Percentiles rank a stretch among this genome's conserved stretches.
phyloP scores from a whole-genome alignment of 2,888 invertebrate species.

The Spilosoma lubricipeda region DNA sequence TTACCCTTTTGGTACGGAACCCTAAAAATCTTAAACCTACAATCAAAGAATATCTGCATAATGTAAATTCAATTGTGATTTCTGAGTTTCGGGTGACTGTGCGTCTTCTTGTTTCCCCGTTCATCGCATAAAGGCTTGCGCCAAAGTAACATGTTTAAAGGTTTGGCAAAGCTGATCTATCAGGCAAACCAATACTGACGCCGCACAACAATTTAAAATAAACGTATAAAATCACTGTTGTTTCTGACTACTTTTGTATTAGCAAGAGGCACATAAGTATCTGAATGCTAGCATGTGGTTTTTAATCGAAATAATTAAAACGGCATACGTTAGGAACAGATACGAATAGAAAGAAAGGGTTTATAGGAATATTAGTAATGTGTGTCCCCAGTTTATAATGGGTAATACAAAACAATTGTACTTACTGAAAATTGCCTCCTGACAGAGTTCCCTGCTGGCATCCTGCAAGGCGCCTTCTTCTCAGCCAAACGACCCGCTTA shows the following conservation, averaged over 20 bases:
- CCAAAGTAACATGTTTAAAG: neutral
- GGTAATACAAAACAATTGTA: no score
- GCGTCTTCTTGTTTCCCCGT: no score
- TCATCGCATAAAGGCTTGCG: neutral
- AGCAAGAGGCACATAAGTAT: neutral
- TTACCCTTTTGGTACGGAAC: no score
- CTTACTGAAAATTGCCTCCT: neutral
- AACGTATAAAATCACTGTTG: neutral
- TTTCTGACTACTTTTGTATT: neutral
- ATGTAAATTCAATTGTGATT: no score
- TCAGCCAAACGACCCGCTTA: conserved; percentile 94
- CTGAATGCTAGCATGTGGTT: neutral
- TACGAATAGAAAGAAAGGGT: neutral
- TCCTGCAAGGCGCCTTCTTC: conserved; percentile 96
- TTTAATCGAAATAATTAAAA: neutral
- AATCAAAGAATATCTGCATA: no score
- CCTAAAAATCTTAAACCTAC: no score
- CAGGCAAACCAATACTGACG: neutral
- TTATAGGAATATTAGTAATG: neutral
- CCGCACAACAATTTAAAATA: neutral
- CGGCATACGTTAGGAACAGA: neutral
- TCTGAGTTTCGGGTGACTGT: no score
- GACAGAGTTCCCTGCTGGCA: conserved; percentile 96
- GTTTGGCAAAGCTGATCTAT: neutral
- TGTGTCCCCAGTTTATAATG: neutral